Conservation (phyloP, 2,888 invertebrate genomes). For the Venustoraphidia nigricollis region DNA sequence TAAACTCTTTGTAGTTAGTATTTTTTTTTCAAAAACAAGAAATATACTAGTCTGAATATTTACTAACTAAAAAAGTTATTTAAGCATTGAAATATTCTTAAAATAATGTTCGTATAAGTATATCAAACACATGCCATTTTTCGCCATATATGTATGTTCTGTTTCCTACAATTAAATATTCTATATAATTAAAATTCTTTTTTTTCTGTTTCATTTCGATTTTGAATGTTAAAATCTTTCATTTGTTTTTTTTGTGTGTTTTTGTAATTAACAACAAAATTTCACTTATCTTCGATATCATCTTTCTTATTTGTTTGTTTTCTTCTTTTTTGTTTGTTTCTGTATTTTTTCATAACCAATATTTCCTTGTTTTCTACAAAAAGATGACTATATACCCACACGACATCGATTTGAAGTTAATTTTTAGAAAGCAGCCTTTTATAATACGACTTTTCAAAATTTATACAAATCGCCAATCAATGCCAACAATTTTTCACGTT, state of each 20-base stretch:
- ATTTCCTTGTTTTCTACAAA: conserved; percentile 1
- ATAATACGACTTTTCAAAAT: not conserved
- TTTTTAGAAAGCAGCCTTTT: not conserved
- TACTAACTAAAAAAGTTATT: too few species aligned
- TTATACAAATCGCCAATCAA: conserved; percentile 7
- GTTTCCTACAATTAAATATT: not conserved
- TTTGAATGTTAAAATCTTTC: not conserved
- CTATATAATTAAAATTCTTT: not conserved
- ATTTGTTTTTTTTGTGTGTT: not conserved
- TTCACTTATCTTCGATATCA: too few species aligned
- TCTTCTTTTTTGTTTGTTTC: conserved; percentile 2
- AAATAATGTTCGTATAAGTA: too few species aligned
- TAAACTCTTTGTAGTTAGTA: too few species aligned
- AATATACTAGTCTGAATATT: too few species aligned
- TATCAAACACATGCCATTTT: too few species aligned
- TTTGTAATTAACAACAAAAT: not conserved
- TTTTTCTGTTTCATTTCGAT: conserved; percentile 5
- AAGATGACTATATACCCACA: not conserved
- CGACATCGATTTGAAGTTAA: too few species aligned
- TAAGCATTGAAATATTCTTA: too few species aligned
- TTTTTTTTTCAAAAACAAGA: too few species aligned
- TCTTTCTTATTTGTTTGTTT: not conserved
- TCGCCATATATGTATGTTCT: not conserved
- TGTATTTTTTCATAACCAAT: conserved; percentile 2
- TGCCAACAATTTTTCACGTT: not conserved